Evolutionary conservation across 2,888 invertebrate species (phyloP), one percentile per base, ranked within the genome.

Genomic region (Chaitophorus viminalis): DNA sequence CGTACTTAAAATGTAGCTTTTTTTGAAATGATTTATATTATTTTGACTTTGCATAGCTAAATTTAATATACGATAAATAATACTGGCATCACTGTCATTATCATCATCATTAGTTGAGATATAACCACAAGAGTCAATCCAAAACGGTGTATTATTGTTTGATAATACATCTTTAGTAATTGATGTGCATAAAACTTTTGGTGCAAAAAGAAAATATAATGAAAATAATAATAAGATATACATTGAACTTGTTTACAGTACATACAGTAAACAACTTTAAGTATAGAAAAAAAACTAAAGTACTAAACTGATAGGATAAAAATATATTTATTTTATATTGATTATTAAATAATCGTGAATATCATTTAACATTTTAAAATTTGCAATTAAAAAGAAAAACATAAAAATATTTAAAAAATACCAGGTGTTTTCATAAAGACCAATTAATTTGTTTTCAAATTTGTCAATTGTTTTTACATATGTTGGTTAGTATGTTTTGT

Each of bases 121-220:
- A 25, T 85, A 77, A 17, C 86, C 86, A 39, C 86, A 86, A 3
- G 86, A 60, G 52, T 86, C 25, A 29, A 72, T 31, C 86, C 86
- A 86, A 72, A 86, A 86, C 3, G 85, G 85, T 9, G 14, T 54
- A 21, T 60, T 14, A 14, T 33, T 2, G 33, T 33, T 31, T 82
- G 18, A 21, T 36, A 36, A 74, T 33, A 14, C 4, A 72, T 25
- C 31, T 31, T n/a, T 8, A 6, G 17, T 17, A 17, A n/a, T 3
- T 8, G 2, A 17, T 3, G 25, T 9, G 9, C 60, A 81, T 2
- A 68, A 4, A 31, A 81, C 6, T 21, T 31, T 11, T 21, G 68
- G 29, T n/a, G 8, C 9, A 33, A 74, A 33, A 46, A 46, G 6
- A 74, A 36, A 74, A 54, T 9, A 25, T 14, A n/a, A 1, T 14